Percentiles rank a stretch among this genome's conserved stretches.
phyloP scores from a whole-genome alignment of 2,113 vertebrate species.

The Ariopsis seemanni region DNA sequence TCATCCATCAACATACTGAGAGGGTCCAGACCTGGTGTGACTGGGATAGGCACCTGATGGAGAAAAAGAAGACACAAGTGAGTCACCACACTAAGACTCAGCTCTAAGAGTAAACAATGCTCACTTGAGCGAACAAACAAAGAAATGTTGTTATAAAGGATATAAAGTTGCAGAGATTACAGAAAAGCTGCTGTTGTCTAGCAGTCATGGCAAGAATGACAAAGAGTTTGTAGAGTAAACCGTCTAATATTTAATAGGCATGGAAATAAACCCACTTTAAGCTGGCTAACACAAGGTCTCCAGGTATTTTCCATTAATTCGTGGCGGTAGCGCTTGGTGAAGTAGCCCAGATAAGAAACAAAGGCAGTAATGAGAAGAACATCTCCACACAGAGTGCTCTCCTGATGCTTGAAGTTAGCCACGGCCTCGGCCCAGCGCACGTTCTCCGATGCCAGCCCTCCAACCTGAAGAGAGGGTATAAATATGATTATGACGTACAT shows the following conservation, averaged over 20 bases:
- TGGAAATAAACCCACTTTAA: constrained; percentile 57
- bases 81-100: neutral
- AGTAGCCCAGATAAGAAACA: constrained; percentile 93
- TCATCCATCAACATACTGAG: constrained; percentile 82
- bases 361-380: constrained; percentile 86
- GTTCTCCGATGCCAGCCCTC: constrained; percentile 87
- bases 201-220: neutral
- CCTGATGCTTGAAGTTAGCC: constrained; percentile 78
- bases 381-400: constrained; percentile 88
- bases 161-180: neutral
- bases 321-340: constrained; percentile 84
- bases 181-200: constrained; percentile 14
- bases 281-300: constrained; percentile 83
- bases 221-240: neutral
- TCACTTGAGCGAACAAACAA: neutral
- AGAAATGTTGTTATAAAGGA: neutral
- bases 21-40: constrained; percentile 79
- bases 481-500: neutral
- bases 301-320: constrained; percentile 83
- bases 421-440: constrained; percentile 88
- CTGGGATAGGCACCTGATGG: constrained; percentile 80
- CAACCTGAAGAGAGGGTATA: constrained; percentile 72
- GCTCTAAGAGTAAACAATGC: constrained; percentile 5
- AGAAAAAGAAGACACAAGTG: neutral
- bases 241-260: neutral